Percentiles rank a stretch among this genome's conserved stretches.
phyloP scores from a whole-genome alignment of 53 echinoderm and acorn worm genomes.

The Glandiceps talaboti region DNA sequence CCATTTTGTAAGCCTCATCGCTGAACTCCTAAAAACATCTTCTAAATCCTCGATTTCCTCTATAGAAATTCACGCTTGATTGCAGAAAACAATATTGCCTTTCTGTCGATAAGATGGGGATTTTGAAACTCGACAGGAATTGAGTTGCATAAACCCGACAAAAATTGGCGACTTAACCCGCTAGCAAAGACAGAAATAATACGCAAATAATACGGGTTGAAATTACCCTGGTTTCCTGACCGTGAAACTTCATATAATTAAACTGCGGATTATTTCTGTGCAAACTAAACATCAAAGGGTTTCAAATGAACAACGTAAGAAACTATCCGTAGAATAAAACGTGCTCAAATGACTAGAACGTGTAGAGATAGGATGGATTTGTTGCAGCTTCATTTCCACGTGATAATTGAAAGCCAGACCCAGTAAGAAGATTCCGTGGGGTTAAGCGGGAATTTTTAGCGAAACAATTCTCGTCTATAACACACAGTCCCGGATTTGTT shows the following conservation, averaged over 20 bases:
- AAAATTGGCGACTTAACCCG: background rate
- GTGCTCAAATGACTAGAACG: background rate
- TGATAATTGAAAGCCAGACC: background rate
- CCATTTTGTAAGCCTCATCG: no score
- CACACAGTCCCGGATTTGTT: background rate
- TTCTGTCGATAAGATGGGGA: background rate
- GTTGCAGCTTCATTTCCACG: background rate
- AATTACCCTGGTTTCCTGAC: background rate
- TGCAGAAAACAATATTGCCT: background rate
- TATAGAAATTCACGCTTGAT: background rate
- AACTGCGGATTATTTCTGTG: background rate
- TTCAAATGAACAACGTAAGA: background rate
- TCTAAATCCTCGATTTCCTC: background rate
- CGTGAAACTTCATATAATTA: background rate
- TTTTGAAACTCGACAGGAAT: background rate
- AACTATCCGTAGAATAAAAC: background rate
- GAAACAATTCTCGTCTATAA: background rate
- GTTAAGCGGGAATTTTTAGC: background rate
- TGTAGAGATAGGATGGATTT: background rate
- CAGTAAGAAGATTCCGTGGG: background rate
- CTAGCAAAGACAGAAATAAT: background rate
- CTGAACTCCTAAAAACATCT: no score
- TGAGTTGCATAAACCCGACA: background rate
- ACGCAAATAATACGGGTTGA: background rate
- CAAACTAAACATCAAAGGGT: background rate